Evolutionary conservation across 2,888 invertebrate species (phyloP).

Genomic region (Stenolophus ochropezus): DNA sequence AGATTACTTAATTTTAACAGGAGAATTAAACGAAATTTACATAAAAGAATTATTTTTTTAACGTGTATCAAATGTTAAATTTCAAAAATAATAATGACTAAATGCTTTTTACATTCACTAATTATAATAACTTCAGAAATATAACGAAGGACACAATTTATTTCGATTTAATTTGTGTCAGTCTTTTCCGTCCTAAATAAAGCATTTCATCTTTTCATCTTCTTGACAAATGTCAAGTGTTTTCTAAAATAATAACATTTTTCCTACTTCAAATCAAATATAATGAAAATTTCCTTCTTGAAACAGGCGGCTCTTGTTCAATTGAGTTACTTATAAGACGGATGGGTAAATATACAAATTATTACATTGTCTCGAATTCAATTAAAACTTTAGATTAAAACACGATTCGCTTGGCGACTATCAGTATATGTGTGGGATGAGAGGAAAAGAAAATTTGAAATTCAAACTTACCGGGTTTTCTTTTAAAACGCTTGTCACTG

Average conservation of each 20-base stretch:
- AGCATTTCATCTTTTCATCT: neutral
- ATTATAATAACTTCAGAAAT: neutral
- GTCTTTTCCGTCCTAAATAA: neutral
- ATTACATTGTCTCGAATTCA: neutral
- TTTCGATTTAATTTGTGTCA: neutral
- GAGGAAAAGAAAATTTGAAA: neutral
- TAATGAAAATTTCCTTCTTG: constrained; percentile 6
- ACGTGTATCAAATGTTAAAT: too few species aligned
- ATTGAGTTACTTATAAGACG: constrained; percentile 7
- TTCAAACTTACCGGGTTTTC: constrained; percentile 76
- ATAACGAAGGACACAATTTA: neutral
- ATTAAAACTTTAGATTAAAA: constrained; percentile 35
- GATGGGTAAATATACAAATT: constrained; percentile 18
- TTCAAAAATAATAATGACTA: too few species aligned
- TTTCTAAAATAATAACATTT: constrained; percentile 11
- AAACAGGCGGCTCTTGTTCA: neutral
- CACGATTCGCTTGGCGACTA: neutral
- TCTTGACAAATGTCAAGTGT: neutral
- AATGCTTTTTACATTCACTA: neutral
- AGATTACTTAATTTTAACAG: too few species aligned
- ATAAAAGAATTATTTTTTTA: too few species aligned
- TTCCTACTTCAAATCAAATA: constrained; percentile 9
- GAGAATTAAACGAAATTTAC: too few species aligned
- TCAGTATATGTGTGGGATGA: neutral
- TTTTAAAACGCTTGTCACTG: constrained; percentile 75